Conservation (phyloP, 1,140 invertebrate species). For the Penaeus japonicus region DNA sequence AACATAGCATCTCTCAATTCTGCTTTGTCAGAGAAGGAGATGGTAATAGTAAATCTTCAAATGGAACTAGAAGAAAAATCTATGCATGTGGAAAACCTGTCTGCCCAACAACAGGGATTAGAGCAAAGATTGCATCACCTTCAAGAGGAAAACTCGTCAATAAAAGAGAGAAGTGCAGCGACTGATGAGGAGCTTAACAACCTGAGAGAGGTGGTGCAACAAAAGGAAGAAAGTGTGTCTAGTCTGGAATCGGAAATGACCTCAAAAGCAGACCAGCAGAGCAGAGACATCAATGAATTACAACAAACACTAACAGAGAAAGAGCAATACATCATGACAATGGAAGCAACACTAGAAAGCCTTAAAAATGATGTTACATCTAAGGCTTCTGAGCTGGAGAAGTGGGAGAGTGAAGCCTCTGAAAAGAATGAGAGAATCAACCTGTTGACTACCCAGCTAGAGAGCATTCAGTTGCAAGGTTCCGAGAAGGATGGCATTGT, state of each 20-base stretch:
- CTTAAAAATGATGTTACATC: constrained; percentile 10
- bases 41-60: background rate
- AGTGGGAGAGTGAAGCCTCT: constrained; percentile 49
- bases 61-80: constrained; percentile 27
- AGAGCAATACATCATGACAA: background rate
- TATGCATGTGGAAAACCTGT: background rate
- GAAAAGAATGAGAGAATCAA: constrained; percentile 24
- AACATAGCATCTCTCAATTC: background rate
- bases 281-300: constrained; percentile 3
- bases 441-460: background rate
- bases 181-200: constrained; percentile 27
- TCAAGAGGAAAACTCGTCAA: constrained; percentile 23
- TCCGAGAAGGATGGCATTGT: background rate
- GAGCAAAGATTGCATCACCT: constrained; percentile 18
- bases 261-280: background rate
- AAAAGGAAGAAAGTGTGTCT: constrained; percentile 24
- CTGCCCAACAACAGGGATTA: background rate
- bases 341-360: constrained; percentile 20
- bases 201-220: background rate
- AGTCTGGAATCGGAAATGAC: constrained; percentile 14
- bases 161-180: background rate
- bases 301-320: constrained; percentile 6
- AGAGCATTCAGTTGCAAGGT: background rate
- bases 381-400: constrained; percentile 35
- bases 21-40: constrained; percentile 33